Conservation (phyloP, 2,888 invertebrate genomes). For the Drosophila parthenogenetica region DNA sequence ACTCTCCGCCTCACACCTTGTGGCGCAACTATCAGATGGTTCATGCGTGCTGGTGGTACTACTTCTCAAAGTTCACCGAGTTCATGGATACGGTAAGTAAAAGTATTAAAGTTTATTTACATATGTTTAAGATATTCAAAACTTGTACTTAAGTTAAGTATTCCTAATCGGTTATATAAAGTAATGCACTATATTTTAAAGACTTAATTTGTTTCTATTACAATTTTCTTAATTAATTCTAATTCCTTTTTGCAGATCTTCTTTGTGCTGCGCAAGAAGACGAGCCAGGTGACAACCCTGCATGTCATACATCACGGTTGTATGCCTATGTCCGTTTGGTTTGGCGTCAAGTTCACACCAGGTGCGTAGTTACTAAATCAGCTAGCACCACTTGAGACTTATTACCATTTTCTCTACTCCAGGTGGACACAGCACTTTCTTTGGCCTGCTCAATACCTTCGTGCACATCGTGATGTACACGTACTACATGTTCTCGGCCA, state of each 20-base stretch:
- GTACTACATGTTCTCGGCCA: constrained; percentile 95
- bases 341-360: constrained; percentile 97
- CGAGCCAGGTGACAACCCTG: constrained; percentile 95
- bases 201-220: too few relatives aligned
- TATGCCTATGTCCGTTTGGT: constrained; percentile 99
- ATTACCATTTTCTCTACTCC: constrained; percentile 10
- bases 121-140: neutral
- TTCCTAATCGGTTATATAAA: too few relatives aligned
- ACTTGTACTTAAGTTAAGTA: too few relatives aligned
- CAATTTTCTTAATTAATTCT: too few relatives aligned
- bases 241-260: constrained; percentile 89
- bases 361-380: constrained; percentile 86
- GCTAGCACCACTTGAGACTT: too few relatives aligned
- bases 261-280: constrained; percentile 97
- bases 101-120: neutral
- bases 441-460: constrained; percentile 96
- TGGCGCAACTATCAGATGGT: constrained; percentile 90
- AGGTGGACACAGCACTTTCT: constrained; percentile 98
- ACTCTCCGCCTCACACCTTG: neutral
- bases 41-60: constrained; percentile 97
- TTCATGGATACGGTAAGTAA: constrained; percentile 96
- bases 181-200: too few relatives aligned
- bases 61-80: constrained; percentile 98
- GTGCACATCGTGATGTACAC: constrained; percentile 99
- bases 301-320: constrained; percentile 98